phyloP scores from a whole-genome alignment of 2,113 vertebrate species.

The Heterotis niloticus region DNA sequence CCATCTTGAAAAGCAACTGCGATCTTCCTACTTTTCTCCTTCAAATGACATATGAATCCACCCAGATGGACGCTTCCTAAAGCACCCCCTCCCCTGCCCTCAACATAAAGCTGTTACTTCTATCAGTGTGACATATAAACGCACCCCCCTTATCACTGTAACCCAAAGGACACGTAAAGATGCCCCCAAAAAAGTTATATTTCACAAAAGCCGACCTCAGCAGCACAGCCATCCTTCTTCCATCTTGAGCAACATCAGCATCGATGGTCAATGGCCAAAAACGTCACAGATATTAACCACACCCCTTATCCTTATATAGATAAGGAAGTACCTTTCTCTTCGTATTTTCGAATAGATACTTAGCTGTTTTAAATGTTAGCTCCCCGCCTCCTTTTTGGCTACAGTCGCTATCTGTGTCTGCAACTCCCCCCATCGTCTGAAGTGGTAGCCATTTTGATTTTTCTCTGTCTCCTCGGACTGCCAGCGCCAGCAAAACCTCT shows the following conservation, averaged over 20 bases:
- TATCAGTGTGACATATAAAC: too few species aligned
- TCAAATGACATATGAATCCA: too few species aligned
- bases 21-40: too few species aligned
- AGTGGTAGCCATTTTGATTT: constrained; percentile 33
- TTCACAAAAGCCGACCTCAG: not conserved
- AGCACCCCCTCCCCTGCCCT: too few species aligned
- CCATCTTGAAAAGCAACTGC: too few species aligned
- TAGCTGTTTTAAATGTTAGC: not conserved
- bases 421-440: constrained; percentile 18
- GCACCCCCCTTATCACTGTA: not conserved
- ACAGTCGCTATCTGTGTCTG: constrained; percentile 25
- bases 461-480: constrained; percentile 6
- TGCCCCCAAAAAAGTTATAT: not conserved
- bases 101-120: too few species aligned
- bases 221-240: not conserved
- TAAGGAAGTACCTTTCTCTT: constrained; percentile 9
- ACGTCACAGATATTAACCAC: constrained; percentile 6
- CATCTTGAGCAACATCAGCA: too few species aligned
- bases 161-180: not conserved
- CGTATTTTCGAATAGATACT: constrained; percentile 8
- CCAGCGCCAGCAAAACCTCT: not conserved
- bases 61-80: too few species aligned
- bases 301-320: constrained; percentile 16
- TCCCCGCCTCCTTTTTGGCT: constrained; percentile 23
- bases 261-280: not conserved